These are phyloP conservation scores for Smittia aterrima DNA, from an alignment of 2,888 invertebrate species.

Conservation along the genomic window DNA sequence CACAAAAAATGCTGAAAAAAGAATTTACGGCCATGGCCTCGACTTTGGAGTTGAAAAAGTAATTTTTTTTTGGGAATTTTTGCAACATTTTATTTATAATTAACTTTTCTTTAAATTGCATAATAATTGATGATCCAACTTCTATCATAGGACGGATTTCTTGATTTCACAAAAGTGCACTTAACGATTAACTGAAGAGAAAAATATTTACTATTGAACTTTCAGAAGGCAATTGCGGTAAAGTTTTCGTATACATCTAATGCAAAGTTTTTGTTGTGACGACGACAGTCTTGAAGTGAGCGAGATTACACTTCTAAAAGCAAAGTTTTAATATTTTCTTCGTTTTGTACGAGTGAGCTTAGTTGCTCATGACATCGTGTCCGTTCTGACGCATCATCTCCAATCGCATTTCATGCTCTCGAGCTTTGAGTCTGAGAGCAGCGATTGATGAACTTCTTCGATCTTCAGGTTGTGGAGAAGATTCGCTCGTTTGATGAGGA, in stretches of 20 bases:
- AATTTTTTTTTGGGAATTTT: neutral
- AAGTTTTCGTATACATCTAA: neutral
- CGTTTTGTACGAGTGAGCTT: neutral
- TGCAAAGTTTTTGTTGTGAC: neutral
- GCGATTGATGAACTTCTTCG: slow-evolving; percentile 84
- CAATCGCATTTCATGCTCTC: slow-evolving; percentile 83
- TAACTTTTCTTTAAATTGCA: neutral
- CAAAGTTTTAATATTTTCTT: neutral
- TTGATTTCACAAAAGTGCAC: neutral
- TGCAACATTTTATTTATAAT: slow-evolving; percentile 2
- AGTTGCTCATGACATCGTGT: slow-evolving; percentile 72
- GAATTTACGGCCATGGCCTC: neutral
- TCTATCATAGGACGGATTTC: neutral
- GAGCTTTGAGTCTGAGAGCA: slow-evolving; percentile 78
- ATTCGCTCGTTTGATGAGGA: slow-evolving; percentile 53
- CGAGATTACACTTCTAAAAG: neutral
- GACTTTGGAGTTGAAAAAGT: neutral
- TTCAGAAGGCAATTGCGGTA: slow-evolving; percentile 12
- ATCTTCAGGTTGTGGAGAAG: slow-evolving; percentile 70
- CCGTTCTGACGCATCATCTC: slow-evolving; percentile 79
- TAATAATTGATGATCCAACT: neutral
- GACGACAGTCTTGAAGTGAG: neutral
- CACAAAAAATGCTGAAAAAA: neutral
- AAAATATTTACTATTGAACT: neutral
- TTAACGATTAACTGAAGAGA: neutral